Evolutionary conservation across 2,113 vertebrate species (phyloP), one percentile per base, ranked within the genome.

Genomic region (Ariopsis seemanni): DNA sequence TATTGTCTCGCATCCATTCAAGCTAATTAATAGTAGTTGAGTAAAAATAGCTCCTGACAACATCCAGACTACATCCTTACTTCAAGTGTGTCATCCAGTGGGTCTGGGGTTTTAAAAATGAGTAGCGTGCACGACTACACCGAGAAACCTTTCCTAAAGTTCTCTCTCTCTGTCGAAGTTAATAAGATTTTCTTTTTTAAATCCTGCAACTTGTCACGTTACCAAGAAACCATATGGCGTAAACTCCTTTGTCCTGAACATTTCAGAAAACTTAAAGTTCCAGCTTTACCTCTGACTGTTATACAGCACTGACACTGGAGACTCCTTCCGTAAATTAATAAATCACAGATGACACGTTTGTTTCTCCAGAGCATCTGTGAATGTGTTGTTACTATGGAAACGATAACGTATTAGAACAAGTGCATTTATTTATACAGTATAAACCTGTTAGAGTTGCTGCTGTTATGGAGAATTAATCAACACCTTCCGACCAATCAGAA

Each of bases 11-110:
- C 42, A 50, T 75, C 18, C 20, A 50, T 22, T 75, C 72, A 11
- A 50, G 42, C 42, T 75, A 75, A 48, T 75, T 75, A 48, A 50
- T 71, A 15, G 5, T 75, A 48, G 72, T 8, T 0, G 30, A 11
- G 20, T 75, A 75, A 75, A 50, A 75, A 75, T 75, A 75, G 72
- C 72, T 50, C 9, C 72, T 42, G 9, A 75, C 30, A 72, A 72
- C 42, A 50, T 4, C 42, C 72, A 42, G 69, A 72, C 15, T 20
- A 52, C 48, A 50, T 75, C 72, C 72, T 75, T 48, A 75, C 72
- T 52, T 75, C 8, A 52, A 42, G 30, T 42, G 30, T 72, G 71
- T 69, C 5, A 69, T 69, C 11, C 27, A 69, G 65, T n/a, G 15
- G n/a, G 4, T 69, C 65, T 1, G 65, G 65, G 65, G 11, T 6